Conservation (phyloP, 1,140 invertebrate genomes). For the Drosophila leontia region DNA sequence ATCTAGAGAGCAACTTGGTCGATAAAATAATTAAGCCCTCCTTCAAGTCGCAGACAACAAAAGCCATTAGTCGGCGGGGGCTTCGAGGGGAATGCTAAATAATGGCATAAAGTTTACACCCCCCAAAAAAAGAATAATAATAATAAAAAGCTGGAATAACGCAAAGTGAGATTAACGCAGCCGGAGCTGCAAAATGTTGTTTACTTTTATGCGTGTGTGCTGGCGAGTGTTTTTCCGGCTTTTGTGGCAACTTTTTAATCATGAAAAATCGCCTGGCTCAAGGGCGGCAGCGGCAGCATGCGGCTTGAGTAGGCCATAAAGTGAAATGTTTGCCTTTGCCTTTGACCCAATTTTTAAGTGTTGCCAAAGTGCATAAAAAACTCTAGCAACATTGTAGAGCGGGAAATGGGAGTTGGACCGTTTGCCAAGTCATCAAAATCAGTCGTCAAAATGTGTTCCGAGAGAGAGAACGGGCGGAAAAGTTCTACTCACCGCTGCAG, state of each 20-base stretch:
- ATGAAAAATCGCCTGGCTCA: constrained; percentile 52
- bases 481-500: constrained; percentile 40
- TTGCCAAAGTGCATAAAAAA: constrained; percentile 49
- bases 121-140: constrained; percentile 30
- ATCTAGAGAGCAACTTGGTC: constrained; percentile 32
- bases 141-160: constrained; percentile 37
- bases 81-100: constrained; percentile 39
- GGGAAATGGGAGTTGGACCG: constrained; percentile 19
- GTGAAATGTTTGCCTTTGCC: constrained; percentile 42
- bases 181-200: constrained; percentile 46
- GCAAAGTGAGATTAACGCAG: constrained; percentile 60
- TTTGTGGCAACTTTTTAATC: constrained; percentile 61
- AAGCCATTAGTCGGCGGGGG: constrained; percentile 36
- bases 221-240: constrained; percentile 28
- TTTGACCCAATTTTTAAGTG: constrained; percentile 61
- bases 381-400: constrained; percentile 34
- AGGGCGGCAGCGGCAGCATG: constrained; percentile 30
- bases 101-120: constrained; percentile 61
- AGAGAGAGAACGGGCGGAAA: neutral
- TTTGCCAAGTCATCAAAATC: constrained; percentile 70
- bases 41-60: constrained; percentile 31
- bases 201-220: constrained; percentile 50
- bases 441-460: constrained; percentile 43
- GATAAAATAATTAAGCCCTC: constrained; percentile 73
- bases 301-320: constrained; percentile 58